A percentile compares a stretch with the other conserved stretches of the same genome.
Evolutionary conservation across 2,888 invertebrate species (phyloP).

Genomic region (Cephus runcator): DNA sequence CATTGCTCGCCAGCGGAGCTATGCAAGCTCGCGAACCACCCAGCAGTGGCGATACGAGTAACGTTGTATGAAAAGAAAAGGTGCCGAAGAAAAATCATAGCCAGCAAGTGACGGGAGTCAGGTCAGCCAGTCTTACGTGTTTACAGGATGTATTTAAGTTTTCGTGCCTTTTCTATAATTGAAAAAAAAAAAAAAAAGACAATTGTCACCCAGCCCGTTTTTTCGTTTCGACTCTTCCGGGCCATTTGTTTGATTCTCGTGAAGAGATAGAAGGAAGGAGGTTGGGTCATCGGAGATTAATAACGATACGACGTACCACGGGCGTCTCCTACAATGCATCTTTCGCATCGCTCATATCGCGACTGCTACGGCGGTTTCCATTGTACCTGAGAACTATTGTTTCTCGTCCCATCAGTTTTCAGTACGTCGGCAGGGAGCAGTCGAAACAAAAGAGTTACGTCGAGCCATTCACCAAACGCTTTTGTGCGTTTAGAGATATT

Average conservation of each 20-base stretch:
- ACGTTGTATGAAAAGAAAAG: neutral
- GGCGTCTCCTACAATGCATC: constrained; percentile 46
- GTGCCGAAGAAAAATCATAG: neutral
- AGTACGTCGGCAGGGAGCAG: constrained; percentile 15
- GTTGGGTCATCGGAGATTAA: constrained; percentile 50
- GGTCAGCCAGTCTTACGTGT: neutral
- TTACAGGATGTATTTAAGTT: neutral
- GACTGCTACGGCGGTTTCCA: constrained; percentile 29
- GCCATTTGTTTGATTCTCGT: neutral
- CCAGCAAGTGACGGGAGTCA: neutral
- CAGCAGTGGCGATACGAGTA: neutral
- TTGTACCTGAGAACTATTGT: constrained; percentile 53
- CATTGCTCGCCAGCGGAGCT: neutral
- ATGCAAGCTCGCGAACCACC: neutral
- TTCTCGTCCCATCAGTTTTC: constrained; percentile 49
- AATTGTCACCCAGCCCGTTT: neutral
- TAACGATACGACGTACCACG: constrained; percentile 41
- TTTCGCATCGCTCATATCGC: constrained; percentile 51
- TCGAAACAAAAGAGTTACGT: constrained; percentile 49
- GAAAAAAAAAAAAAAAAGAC: too few species aligned
- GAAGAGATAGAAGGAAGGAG: constrained; percentile 21
- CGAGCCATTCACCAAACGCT: constrained; percentile 41
- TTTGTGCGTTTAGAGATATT: constrained; percentile 36
- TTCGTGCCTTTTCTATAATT: too few species aligned
- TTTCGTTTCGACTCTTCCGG: neutral